Evolutionary conservation across 2,888 invertebrate species (phyloP), one percentile per base, ranked within the genome.

Genomic region (Plagodis pulveraria): DNA sequence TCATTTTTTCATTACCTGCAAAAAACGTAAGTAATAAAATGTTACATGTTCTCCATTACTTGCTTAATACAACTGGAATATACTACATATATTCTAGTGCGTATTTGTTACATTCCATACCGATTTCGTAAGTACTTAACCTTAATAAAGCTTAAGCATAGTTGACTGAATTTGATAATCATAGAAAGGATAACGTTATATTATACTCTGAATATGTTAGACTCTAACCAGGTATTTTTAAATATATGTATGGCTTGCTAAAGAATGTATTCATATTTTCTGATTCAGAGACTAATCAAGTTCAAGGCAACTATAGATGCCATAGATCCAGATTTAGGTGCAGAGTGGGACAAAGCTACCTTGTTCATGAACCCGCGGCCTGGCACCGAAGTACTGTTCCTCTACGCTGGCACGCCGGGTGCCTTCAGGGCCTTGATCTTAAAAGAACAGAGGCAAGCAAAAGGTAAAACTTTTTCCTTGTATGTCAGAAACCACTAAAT

Each of bases 361-460:
- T 62, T 88, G 45, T 69, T 88, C 63, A 89, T 90, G 89, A 80
- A 83, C 65, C 87, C 89, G 6, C 77, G 84, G 56, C 80, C 80
- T 10, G 87, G 84, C 5, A 71, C 84, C 40, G 76, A 80, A 68
- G 81, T 88, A 45, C 57, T 88, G 56, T 73, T 89, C 58, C 54
- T 89, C 35, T 79, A 78, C 67, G 75, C 66, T 6, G 78, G 76
- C 38, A 83, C 80, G 6, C 83, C 84, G 9, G 87, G 84, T 10
- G 86, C 84, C 47, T 89, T 80, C 67, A 79, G 84, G 45, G 88
- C 83, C 11, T 56, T 88, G 58, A 68, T 89, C 71, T 82, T 82
- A 76, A 72, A 71, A 56, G 81, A 84, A 66, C 77, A 76, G 50
- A 77, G 83, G 60, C 77, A 78, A 81, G 81, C 79, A 80, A 81